A percentile compares a stretch with the other conserved stretches of the same genome.
Evolutionary conservation across 2,888 invertebrate species (phyloP).

Genomic region (Pseudoips prasinana): DNA sequence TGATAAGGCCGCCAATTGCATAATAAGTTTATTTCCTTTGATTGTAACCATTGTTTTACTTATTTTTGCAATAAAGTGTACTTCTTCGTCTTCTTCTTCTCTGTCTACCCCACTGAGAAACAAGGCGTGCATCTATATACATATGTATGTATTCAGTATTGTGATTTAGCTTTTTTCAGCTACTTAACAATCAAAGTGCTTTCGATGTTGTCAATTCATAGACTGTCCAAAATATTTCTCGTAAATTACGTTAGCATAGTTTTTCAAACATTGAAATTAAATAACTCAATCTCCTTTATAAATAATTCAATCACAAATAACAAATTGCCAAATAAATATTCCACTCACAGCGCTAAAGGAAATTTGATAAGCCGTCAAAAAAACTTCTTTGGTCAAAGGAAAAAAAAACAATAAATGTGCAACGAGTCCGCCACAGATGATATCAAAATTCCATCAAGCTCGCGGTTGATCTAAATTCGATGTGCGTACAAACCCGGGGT

Average conservation of each 20-base stretch:
- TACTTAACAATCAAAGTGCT: too few relatives aligned
- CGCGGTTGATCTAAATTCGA: slow-evolving; percentile 65
- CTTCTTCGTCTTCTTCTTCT: too few relatives aligned
- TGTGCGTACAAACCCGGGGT: slow-evolving; percentile 47
- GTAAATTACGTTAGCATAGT: slow-evolving; percentile 11
- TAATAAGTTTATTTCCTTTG: too few relatives aligned
- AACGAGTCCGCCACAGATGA: slow-evolving; percentile 36
- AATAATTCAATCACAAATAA: not conserved
- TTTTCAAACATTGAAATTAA: slow-evolving; percentile 1
- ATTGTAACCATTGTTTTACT: too few relatives aligned
- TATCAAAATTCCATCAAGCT: slow-evolving; percentile 69
- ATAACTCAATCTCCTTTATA: not conserved
- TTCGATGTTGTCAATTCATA: too few relatives aligned
- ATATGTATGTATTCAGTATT: too few relatives aligned
- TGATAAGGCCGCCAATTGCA: too few relatives aligned
- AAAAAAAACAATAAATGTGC: not conserved
- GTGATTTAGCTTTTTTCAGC: too few relatives aligned
- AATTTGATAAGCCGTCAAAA: slow-evolving; percentile 18
- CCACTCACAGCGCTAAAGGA: slow-evolving; percentile 4
- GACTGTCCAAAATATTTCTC: too few relatives aligned
- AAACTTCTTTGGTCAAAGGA: slow-evolving; percentile 5
- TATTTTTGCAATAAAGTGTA: too few relatives aligned
- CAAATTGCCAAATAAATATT: slow-evolving; percentile 11
- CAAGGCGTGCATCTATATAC: too few relatives aligned
- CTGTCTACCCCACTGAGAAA: too few relatives aligned